These are phyloP conservation scores for Lasioglossum leucozonium DNA, from an alignment of 2,888 invertebrate genomes.

Conservation along the genomic window DNA sequence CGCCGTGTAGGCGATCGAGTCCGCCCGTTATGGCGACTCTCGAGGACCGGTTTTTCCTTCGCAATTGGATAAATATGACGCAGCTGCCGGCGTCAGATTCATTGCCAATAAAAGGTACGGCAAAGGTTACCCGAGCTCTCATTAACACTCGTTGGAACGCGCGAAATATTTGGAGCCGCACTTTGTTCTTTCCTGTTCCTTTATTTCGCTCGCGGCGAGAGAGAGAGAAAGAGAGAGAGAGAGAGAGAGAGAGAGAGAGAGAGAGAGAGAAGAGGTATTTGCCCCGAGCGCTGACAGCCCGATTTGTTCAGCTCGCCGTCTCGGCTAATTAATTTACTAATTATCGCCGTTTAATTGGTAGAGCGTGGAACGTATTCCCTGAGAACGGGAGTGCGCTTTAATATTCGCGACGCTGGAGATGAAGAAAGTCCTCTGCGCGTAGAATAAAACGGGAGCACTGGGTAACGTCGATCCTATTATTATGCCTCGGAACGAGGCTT, in stretches of 20 bases:
- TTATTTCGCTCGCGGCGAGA: neutral
- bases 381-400: constrained; percentile 1
- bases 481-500: neutral
- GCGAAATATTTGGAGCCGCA: constrained; percentile 24
- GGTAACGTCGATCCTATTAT: constrained; percentile 19
- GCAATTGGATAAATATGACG: constrained; percentile 63
- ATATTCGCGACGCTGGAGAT: constrained; percentile 1
- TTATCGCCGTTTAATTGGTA: constrained; percentile 55
- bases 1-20: neutral
- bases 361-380: neutral
- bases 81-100: constrained; percentile 57
- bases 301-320: constrained; percentile 35
- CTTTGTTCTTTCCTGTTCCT: constrained; percentile 20
- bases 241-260: neutral
- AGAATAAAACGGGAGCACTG: neutral
- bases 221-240: neutral
- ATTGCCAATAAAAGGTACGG: constrained; percentile 60
- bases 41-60: constrained; percentile 59
- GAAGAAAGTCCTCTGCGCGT: neutral
- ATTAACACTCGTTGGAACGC: constrained; percentile 47
- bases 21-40: constrained; percentile 27
- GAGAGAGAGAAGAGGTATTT: neutral
- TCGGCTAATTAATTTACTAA: constrained; percentile 63
- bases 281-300: constrained; percentile 8
- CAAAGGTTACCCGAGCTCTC: constrained; percentile 51